Conservation (phyloP, 2,113 vertebrate species). For the Chaenogobius annularis region DNA sequence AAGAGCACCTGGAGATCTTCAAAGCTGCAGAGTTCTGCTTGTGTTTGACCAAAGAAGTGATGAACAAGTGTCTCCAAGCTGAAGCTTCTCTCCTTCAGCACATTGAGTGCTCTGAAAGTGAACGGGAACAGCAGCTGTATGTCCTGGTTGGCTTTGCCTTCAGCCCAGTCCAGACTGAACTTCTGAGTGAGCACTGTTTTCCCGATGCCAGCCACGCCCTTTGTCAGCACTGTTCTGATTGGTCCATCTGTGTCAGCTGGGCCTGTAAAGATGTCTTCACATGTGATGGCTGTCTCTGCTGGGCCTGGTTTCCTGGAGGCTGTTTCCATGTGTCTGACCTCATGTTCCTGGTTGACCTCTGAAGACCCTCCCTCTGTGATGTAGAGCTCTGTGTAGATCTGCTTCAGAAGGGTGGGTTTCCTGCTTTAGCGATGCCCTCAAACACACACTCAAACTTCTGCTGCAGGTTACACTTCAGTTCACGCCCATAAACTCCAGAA, state of each 20-base stretch:
- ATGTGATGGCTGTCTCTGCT: too few species aligned
- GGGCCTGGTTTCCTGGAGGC: background rate
- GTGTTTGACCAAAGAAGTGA: background rate
- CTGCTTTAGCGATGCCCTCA: background rate
- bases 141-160: background rate
- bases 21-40: background rate
- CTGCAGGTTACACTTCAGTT: too few species aligned
- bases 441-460: background rate
- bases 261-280: background rate
- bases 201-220: background rate
- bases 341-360: too few species aligned
- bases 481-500: too few species aligned
- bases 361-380: too few species aligned
- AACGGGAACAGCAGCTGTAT: background rate
- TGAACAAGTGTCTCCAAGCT: background rate
- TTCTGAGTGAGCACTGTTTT: background rate
- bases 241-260: background rate
- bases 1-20: background rate
- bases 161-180: background rate
- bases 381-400: too few species aligned
- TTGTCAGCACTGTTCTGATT: background rate
- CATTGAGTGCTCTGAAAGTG: background rate
- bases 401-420: too few species aligned
- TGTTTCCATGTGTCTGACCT: too few species aligned
- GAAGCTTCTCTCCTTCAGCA: background rate